Evolutionary conservation across 23 tunicate genomes (phyloP).

Genomic region (Phallusia fumigata): DNA sequence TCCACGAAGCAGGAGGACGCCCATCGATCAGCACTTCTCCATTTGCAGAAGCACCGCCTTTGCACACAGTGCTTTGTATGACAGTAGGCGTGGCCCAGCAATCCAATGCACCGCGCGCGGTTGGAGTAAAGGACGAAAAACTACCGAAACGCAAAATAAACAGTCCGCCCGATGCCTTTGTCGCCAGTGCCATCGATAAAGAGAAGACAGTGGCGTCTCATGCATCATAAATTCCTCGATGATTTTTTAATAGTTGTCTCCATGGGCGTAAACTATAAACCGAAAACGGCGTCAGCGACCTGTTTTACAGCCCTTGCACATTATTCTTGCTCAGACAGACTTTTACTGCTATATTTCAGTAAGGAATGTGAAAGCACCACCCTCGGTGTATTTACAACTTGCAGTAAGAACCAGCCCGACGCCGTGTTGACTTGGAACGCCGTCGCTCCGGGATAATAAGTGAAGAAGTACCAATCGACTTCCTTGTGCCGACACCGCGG

Average conservation of each 20-base stretch:
- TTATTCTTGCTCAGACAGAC: too few species aligned
- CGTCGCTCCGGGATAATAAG: neutral
- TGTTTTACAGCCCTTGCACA: neutral
- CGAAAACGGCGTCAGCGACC: neutral
- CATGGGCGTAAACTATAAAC: neutral
- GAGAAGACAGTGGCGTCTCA: neutral
- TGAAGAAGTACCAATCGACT: neutral
- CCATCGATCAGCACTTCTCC: conserved; percentile 4
- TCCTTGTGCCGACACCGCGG: neutral
- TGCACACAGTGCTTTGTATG: conserved; percentile 6
- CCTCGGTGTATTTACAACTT: neutral
- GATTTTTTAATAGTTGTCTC: neutral
- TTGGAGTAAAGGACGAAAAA: neutral
- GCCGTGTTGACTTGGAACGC: neutral
- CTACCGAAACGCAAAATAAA: conserved; percentile 1
- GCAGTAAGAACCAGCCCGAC: neutral
- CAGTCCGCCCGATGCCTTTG: neutral
- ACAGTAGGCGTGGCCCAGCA: neutral
- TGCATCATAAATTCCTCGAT: conserved; percentile 2
- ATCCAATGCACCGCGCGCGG: neutral
- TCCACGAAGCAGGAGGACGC: neutral
- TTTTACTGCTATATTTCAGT: neutral
- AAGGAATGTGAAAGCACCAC: neutral
- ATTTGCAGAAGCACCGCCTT: conserved; percentile 1
- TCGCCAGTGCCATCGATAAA: too few species aligned